Percentiles rank a stretch among this genome's conserved stretches.
Evolutionary conservation across 1,140 invertebrate genomes (phyloP).

Genomic region (Drosophila sp.): DNA sequence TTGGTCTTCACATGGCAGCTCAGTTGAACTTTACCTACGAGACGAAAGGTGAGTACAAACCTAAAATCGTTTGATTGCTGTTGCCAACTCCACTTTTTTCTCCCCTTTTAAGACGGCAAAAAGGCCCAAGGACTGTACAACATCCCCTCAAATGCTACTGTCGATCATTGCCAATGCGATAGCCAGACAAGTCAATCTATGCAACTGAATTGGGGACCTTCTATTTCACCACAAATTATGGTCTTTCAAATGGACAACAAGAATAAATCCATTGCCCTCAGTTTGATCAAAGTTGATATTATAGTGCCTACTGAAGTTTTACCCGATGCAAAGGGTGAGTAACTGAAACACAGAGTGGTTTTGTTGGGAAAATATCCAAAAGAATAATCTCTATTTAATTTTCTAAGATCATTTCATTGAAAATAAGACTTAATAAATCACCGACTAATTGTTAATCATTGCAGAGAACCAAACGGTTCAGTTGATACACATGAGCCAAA

Average conservation of each 20-base stretch:
- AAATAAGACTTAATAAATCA: too few species aligned
- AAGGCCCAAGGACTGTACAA: constrained; percentile 60
- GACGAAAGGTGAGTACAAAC: constrained; percentile 74
- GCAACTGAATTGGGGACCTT: constrained; percentile 70
- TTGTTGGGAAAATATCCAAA: too few species aligned
- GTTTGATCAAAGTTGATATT: constrained; percentile 52
- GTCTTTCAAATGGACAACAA: constrained; percentile 61
- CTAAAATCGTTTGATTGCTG: neutral
- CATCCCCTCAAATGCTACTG: constrained; percentile 60
- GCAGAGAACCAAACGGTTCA: constrained; percentile 85
- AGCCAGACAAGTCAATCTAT: constrained; percentile 58
- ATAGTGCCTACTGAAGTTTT: constrained; percentile 54
- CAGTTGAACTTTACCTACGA: constrained; percentile 87
- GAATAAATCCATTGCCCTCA: constrained; percentile 56
- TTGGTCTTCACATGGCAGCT: constrained; percentile 87
- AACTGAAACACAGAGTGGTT: neutral
- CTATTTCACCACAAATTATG: constrained; percentile 48
- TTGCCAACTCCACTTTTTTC: neutral
- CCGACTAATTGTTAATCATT: constrained; percentile 17
- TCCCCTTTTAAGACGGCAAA: constrained; percentile 59
- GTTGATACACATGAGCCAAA: constrained; percentile 83
- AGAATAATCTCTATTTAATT: too few species aligned
- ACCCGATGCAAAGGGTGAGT: constrained; percentile 74
- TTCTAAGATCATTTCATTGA: neutral
- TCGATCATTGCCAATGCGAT: constrained; percentile 60